Evolutionary conservation across 2,113 vertebrate species (phyloP), one percentile per base, ranked within the genome.

Genomic region (Psilopsiagon aymara): DNA sequence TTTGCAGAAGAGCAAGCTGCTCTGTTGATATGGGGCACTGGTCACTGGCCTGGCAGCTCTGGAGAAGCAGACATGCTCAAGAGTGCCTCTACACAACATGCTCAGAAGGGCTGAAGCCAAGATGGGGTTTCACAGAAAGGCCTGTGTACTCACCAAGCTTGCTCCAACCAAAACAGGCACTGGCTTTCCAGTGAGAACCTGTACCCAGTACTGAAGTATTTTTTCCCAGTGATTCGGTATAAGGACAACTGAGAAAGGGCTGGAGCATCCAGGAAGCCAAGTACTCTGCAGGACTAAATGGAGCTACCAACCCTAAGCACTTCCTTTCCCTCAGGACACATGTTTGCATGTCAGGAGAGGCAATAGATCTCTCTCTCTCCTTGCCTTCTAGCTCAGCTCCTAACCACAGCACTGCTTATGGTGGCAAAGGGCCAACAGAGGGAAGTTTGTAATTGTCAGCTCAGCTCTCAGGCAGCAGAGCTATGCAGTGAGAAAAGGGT

Each of bases 381-480:
- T 75, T 94, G 83, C 92, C 91, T 96, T 94, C 68, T 63, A 97
- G 81, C 83, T 82, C 55, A 88, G 82, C 53, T 86, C 64, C 39
- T 84, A 86, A 95, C 70, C 84, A 79, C 88, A 94, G 62, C 3
- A 0, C 73, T 81, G 52, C 73, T 88, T 74, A 66, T 7, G 11
- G 76, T 95, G 90, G 82, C 68, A 93, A 62, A 71, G 77, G n/a
- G 78, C 89, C 89, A 96, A 39, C 17, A 63, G 17, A 83, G 20
- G n/a, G 37, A 90, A 93, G 49, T 80, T 80, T 55, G 35, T 46
- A 91, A 67, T 0, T 81, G 75, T 73, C 83, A 82, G 41, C 80
- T 92, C 71, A 52, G 82, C 47, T 86, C 86, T 52, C 5, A 2
- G 68, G 80, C 73, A 70, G 46, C 7, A 2, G 27, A 93, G 37